Evolutionary conservation across 2,888 invertebrate species (phyloP).

Genomic region (Disparrhopalites patrizii): DNA sequence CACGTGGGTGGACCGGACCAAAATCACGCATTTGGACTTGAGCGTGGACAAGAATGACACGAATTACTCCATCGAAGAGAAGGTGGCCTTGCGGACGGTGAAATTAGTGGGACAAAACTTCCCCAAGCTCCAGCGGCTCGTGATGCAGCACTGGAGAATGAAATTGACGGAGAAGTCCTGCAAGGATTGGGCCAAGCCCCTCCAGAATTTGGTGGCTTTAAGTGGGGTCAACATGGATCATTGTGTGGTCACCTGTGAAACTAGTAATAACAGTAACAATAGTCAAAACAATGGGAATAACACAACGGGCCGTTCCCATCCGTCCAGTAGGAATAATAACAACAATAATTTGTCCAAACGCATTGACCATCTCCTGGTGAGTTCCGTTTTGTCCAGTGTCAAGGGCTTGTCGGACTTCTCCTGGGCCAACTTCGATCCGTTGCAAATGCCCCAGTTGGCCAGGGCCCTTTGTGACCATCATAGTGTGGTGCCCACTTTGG

Average conservation of each 20-base stretch:
- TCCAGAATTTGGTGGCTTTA: conserved; percentile 29
- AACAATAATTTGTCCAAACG: conserved; percentile 19
- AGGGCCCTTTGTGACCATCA: conserved; percentile 37
- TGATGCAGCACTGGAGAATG: conserved; percentile 42
- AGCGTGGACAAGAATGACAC: conserved; percentile 42
- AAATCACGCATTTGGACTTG: conserved; percentile 45
- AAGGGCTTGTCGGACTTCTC: conserved; percentile 44
- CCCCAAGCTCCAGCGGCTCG: conserved; percentile 42
- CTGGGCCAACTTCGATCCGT: conserved; percentile 41
- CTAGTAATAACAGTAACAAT: not conserved
- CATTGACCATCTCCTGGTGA: conserved; percentile 37
- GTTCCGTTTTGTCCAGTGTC: conserved; percentile 35
- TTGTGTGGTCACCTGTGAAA: conserved; percentile 37
- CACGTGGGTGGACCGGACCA: conserved; percentile 37
- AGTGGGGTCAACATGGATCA: conserved; percentile 39
- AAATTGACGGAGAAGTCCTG: conserved; percentile 39
- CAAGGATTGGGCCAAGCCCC: conserved; percentile 39
- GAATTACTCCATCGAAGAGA: conserved; percentile 37
- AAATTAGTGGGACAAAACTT: conserved; percentile 41
- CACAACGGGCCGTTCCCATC: not conserved
- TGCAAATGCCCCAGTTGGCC: conserved; percentile 36
- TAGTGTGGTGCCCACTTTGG: conserved; percentile 14
- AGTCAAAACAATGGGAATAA: not conserved
- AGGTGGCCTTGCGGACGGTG: conserved; percentile 37
- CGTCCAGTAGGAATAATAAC: not conserved